These are phyloP conservation scores for Haemorhous mexicanus DNA, from an alignment of 2,113 vertebrate species.

Conservation along the genomic window DNA sequence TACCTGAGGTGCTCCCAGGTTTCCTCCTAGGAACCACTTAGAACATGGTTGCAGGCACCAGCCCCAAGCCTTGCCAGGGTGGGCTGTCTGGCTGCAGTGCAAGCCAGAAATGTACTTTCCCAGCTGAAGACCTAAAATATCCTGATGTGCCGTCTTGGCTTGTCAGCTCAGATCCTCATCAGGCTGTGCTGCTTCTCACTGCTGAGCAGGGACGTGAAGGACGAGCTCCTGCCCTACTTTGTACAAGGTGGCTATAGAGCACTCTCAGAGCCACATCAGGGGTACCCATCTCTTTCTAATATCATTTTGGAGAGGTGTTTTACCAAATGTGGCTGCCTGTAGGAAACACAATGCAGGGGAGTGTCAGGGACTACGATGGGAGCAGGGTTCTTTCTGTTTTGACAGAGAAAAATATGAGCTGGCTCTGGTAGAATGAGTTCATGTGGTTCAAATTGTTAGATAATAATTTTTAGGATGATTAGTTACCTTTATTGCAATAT, in stretches of 20 bases:
- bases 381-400: background rate
- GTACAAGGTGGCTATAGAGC: background rate
- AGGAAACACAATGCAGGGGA: background rate
- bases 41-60: background rate
- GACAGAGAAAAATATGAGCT: background rate
- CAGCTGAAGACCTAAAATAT: background rate
- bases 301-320: fast-evolving
- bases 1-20: background rate
- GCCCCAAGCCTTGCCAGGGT: background rate
- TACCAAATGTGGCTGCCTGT: background rate
- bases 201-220: background rate
- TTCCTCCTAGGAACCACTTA: background rate
- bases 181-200: background rate
- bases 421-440: background rate
- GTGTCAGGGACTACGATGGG: background rate
- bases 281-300: background rate
- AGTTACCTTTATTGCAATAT: background rate
- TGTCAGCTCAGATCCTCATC: background rate
- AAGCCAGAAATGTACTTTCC: background rate
- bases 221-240: background rate
- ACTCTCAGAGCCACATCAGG: background rate
- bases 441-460: background rate
- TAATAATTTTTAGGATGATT: background rate
- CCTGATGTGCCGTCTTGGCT: background rate
- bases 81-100: background rate